Conservation (phyloP, 2,888 invertebrate genomes). For the Heliconius ethilla region DNA sequence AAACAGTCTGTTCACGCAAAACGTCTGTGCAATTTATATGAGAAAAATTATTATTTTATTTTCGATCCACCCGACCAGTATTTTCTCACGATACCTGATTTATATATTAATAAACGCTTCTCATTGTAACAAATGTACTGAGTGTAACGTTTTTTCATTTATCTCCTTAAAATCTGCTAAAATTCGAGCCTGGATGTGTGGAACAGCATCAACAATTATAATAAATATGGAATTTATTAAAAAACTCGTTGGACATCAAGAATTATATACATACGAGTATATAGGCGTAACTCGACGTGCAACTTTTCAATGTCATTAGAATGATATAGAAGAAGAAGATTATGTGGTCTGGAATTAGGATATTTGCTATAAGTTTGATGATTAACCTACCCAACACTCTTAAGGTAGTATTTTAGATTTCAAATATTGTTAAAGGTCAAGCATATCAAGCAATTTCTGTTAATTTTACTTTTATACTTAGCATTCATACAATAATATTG, state of each 20-base stretch:
- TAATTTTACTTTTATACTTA: too few relatives aligned
- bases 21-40: too few relatives aligned
- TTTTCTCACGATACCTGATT: too few relatives aligned
- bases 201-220: not conserved
- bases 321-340: constrained; percentile 13
- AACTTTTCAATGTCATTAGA: constrained; percentile 16
- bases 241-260: constrained; percentile 12
- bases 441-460: too few relatives aligned
- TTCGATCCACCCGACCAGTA: too few relatives aligned
- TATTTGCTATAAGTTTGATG: constrained; percentile 7
- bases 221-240: constrained; percentile 3
- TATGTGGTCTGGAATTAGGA: constrained; percentile 10
- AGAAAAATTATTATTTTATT: too few relatives aligned
- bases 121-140: not conserved
- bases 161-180: not conserved
- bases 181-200: not conserved
- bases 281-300: not conserved
- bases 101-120: too few relatives aligned
- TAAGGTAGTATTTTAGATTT: constrained; percentile 4
- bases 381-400: constrained; percentile 9
- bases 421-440: not conserved
- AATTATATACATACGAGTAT: not conserved
- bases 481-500: too few relatives aligned
- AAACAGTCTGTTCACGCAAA: too few relatives aligned
- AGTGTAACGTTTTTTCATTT: not conserved